A percentile compares a stretch with the other conserved stretches of the same genome.
These are phyloP conservation scores for Physella acuta DNA, from an alignment of 1,140 invertebrate species.

Conservation along the genomic window DNA sequence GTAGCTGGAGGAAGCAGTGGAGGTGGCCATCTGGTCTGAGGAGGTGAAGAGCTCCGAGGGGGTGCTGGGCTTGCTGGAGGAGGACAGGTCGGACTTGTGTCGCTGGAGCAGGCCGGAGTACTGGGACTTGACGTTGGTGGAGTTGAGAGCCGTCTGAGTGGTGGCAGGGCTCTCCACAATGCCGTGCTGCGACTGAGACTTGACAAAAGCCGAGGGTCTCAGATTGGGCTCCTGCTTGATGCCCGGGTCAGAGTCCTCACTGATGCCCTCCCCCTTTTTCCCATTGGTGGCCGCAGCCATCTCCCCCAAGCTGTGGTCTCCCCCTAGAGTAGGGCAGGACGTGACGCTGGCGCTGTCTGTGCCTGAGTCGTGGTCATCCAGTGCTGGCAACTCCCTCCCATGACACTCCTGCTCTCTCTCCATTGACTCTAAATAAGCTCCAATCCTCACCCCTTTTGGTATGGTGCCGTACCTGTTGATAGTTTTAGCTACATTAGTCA, in stretches of 20 bases:
- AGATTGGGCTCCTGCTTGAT: constrained; percentile 52
- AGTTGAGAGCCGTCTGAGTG: background rate
- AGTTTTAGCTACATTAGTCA: constrained; percentile 93
- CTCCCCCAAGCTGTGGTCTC: constrained; percentile 21
- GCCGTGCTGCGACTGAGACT: constrained; percentile 54
- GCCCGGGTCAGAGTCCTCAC: constrained; percentile 35
- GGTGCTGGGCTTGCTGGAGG: constrained; percentile 22
- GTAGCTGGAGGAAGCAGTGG: constrained; percentile 14
- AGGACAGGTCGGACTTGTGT: constrained; percentile 58
- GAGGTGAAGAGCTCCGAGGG: constrained; percentile 18
- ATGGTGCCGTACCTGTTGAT: constrained; percentile 94
- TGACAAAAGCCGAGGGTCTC: constrained; percentile 51
- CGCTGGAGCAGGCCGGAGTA: constrained; percentile 49
- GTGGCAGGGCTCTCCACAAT: constrained; percentile 40
- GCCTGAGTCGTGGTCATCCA: constrained; percentile 49
- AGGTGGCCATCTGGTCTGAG: constrained; percentile 21
- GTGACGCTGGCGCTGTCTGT: constrained; percentile 50
- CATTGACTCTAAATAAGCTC: constrained; percentile 90
- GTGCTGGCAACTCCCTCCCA: constrained; percentile 33
- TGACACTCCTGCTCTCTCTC: constrained; percentile 42
- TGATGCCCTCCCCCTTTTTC: constrained; percentile 22
- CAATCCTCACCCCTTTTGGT: constrained; percentile 92
- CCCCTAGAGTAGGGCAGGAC: constrained; percentile 41
- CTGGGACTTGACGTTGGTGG: constrained; percentile 34
- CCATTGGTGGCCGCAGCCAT: constrained; percentile 3